Conservation (phyloP, 2,888 invertebrate species). For the Leuctra nigra region DNA sequence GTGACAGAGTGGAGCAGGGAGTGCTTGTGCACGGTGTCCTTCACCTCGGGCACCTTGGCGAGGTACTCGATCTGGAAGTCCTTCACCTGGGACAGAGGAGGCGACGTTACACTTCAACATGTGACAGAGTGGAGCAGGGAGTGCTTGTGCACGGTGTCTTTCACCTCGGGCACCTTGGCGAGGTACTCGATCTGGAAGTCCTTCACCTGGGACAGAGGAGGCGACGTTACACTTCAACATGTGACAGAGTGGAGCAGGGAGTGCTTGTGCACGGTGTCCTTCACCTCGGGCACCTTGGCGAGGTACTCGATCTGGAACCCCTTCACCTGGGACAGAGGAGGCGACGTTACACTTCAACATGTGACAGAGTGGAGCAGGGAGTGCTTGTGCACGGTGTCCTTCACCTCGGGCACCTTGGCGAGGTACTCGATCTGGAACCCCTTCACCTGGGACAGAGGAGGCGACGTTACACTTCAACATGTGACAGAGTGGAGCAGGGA, state of each 20-base stretch:
- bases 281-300: constrained; percentile 95
- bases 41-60: constrained; percentile 95
- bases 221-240: too few relatives aligned
- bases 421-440: constrained; percentile 98
- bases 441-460: constrained; percentile 77
- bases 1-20: constrained; percentile 92
- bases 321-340: constrained; percentile 77
- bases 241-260: constrained; percentile 92
- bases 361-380: constrained; percentile 92
- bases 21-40: constrained; percentile 98
- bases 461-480: too few relatives aligned
- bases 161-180: constrained; percentile 95
- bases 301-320: constrained; percentile 98
- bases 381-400: constrained; percentile 98
- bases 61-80: constrained; percentile 98
- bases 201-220: constrained; percentile 77
- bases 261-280: constrained; percentile 98
- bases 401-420: constrained; percentile 95
- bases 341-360: too few relatives aligned
- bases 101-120: too few relatives aligned
- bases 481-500: too few relatives aligned
- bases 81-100: constrained; percentile 84
- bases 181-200: constrained; percentile 98
- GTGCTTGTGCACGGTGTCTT: constrained; percentile 98
- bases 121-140: constrained; percentile 92